Evolutionary conservation across 2,888 invertebrate genomes (phyloP).

Genomic region (Lysandra coridon): DNA sequence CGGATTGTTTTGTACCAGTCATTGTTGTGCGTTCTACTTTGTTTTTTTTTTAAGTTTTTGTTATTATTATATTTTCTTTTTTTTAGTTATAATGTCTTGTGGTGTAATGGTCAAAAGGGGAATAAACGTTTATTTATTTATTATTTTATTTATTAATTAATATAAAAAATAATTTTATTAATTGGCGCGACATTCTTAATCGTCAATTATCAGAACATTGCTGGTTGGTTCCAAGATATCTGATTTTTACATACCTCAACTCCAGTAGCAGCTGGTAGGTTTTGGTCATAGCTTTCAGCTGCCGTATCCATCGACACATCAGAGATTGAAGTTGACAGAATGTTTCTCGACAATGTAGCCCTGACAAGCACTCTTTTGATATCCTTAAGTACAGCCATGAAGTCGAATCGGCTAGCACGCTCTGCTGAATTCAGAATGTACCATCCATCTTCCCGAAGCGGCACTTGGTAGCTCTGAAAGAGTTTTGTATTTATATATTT

Average conservation of each 20-base stretch:
- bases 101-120: no score
- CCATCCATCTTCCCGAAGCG: conserved; percentile 85
- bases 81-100: no score
- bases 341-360: conserved; percentile 83
- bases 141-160: no score
- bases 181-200: not conserved
- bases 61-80: no score
- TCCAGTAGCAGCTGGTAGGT: conserved; percentile 83
- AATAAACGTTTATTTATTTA: no score
- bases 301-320: conserved; percentile 94
- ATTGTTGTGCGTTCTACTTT: no score
- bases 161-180: not conserved
- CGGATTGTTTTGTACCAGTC: no score
- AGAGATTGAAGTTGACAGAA: conserved; percentile 85
- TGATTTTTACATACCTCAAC: conserved; percentile 83
- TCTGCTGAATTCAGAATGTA: conserved; percentile 52
- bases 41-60: no score
- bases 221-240: not conserved
- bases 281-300: conserved; percentile 81
- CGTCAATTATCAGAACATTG: not conserved
- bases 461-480: conserved; percentile 82
- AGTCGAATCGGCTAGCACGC: conserved; percentile 85
- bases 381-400: conserved; percentile 91
- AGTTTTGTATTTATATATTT: not conserved
- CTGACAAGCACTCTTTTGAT: conserved; percentile 91